These are phyloP conservation scores for Cricetomys ansorgei DNA, from an alignment of 2,113 vertebrate genomes.

Conservation along the genomic window DNA sequence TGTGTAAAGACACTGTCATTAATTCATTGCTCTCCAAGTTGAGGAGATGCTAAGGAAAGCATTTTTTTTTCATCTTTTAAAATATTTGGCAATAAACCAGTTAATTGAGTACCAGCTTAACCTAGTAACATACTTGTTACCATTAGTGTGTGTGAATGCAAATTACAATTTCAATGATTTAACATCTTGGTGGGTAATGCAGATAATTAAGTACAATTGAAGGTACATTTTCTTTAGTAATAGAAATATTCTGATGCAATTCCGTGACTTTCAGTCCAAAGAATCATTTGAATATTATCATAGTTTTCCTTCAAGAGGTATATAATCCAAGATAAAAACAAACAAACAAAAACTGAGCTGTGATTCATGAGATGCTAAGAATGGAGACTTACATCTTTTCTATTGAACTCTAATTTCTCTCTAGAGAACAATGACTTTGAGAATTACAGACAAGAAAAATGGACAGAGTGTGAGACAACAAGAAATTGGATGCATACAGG, in stretches of 20 bases:
- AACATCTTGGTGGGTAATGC: background rate
- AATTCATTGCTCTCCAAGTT: background rate
- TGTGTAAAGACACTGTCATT: background rate
- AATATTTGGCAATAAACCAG: background rate
- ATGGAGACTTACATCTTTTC: background rate
- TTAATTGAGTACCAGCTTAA: background rate
- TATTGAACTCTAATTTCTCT: background rate
- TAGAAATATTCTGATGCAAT: background rate
- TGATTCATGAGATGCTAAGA: background rate
- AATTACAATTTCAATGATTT: background rate
- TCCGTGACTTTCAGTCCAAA: background rate
- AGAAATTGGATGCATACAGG: background rate
- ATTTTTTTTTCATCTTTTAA: background rate
- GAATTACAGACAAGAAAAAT: background rate
- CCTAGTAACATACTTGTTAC: too few species aligned
- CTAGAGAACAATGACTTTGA: background rate
- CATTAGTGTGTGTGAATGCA: background rate
- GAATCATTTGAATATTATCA: background rate
- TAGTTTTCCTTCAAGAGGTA: background rate
- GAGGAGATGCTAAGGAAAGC: background rate
- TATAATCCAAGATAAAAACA: background rate
- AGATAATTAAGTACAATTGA: background rate
- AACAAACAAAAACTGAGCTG: background rate
- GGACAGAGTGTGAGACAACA: background rate
- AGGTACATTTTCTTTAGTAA: background rate